These are phyloP conservation scores for Gasterosteus nipponicus DNA, from an alignment of 2,113 vertebrate genomes.

Conservation along the genomic window DNA sequence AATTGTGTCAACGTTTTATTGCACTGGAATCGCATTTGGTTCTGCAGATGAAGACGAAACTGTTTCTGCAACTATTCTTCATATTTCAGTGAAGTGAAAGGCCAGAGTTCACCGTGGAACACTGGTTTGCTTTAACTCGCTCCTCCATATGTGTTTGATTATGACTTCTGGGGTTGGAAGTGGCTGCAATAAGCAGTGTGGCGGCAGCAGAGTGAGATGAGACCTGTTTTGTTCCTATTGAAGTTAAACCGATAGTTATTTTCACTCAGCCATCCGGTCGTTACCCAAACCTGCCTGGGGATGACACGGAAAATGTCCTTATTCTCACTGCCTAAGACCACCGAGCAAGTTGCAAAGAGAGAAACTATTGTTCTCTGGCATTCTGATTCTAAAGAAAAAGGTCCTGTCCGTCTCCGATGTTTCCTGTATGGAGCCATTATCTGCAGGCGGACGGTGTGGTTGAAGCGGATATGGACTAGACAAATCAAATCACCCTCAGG, in stretches of 20 bases:
- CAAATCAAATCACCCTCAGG: slow-evolving; percentile 29
- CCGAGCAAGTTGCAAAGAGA: slow-evolving; percentile 35
- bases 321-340: not conserved
- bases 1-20: not conserved
- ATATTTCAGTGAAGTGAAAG: not conserved
- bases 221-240: not conserved
- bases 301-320: not conserved
- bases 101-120: not conserved
- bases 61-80: not conserved
- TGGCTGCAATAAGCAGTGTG: not conserved
- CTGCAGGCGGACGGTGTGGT: slow-evolving; percentile 33
- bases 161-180: not conserved
- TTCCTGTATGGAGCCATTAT: slow-evolving; percentile 34
- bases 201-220: not conserved
- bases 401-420: slow-evolving; percentile 5
- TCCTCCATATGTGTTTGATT: not conserved
- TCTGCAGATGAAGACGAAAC: not conserved
- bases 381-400: slow-evolving; percentile 14
- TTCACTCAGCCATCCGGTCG: no score
- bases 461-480: slow-evolving; percentile 64
- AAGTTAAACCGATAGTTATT: not conserved
- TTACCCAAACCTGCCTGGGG: not conserved
- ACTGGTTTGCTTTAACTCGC: not conserved
- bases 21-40: not conserved
- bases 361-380: slow-evolving; percentile 45